Conservation (phyloP, 1,140 invertebrate genomes). For the Dufourea novaeangliae region DNA sequence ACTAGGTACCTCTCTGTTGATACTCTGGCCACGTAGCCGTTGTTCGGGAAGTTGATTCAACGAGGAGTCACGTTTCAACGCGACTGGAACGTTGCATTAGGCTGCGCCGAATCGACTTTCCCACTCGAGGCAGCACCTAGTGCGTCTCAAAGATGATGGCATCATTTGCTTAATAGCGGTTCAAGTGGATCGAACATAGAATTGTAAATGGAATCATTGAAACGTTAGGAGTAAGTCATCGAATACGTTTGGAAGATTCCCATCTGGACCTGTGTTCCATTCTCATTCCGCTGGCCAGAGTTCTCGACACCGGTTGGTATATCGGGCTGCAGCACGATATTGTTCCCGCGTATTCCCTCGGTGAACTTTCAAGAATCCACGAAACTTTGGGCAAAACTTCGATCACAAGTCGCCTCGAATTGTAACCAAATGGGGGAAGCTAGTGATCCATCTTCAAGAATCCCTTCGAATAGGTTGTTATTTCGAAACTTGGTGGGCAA, state of each 20-base stretch:
- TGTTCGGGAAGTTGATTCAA: conserved; percentile 20
- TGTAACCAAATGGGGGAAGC: not conserved
- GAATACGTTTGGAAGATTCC: no score
- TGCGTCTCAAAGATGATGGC: not conserved
- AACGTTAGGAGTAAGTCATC: not conserved
- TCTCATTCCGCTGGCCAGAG: no score
- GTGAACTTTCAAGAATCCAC: not conserved
- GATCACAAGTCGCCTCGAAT: not conserved
- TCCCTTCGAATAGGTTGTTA: not conserved
- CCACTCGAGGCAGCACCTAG: not conserved
- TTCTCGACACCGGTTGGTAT: no score
- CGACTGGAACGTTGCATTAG: conserved; percentile 10
- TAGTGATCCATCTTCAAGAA: not conserved
- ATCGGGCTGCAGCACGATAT: not conserved
- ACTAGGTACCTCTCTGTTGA: conserved; percentile 2
- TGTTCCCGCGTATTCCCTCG: not conserved
- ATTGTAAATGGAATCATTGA: no score
- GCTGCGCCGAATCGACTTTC: not conserved
- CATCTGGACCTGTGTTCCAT: no score
- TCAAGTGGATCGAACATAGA: no score
- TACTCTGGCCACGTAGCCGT: conserved; percentile 23
- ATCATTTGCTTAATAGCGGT: conserved; percentile 24
- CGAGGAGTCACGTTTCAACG: conserved; percentile 16
- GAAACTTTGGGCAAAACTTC: not conserved
- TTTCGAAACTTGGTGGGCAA: not conserved